A percentile compares a stretch with the other conserved stretches of the same genome.
phyloP scores from a whole-genome alignment of 2,797 vertebrate species.

The Balearica regulorum region DNA sequence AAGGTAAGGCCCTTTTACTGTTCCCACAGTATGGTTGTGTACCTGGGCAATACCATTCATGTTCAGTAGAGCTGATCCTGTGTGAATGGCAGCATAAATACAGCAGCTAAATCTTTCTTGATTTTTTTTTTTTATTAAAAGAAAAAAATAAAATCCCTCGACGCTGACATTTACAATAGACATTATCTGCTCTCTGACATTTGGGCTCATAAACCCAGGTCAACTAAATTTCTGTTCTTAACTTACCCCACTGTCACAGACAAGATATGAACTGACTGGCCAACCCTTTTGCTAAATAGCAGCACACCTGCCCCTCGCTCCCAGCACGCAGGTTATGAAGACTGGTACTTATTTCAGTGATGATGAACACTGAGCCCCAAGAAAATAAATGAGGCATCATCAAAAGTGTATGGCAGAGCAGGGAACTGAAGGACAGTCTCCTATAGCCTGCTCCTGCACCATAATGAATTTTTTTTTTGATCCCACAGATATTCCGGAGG shows the following conservation, averaged over 20 bases:
- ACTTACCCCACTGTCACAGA: background rate
- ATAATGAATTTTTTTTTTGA: background rate
- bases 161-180: slow-evolving; percentile 46
- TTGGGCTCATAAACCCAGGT: background rate
- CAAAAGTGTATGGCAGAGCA: accelerated
- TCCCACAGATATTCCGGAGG: background rate
- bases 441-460: background rate
- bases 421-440: background rate
- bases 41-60: background rate
- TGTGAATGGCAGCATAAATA: background rate
- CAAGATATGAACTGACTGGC: background rate
- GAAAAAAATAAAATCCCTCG: background rate
- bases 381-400: accelerated
- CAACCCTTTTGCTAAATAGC: background rate
- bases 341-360: background rate
- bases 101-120: background rate
- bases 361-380: background rate
- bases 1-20: background rate
- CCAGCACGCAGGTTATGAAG: accelerated
- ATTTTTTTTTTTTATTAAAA: background rate
- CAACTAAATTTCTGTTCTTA: background rate
- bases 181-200: slow-evolving; percentile 31
- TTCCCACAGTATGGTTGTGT: background rate
- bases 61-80: background rate
- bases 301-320: background rate